A percentile compares a stretch with the other conserved stretches of the same genome.
phyloP scores from a whole-genome alignment of 2,797 vertebrate species.

The Xenops minutus region DNA sequence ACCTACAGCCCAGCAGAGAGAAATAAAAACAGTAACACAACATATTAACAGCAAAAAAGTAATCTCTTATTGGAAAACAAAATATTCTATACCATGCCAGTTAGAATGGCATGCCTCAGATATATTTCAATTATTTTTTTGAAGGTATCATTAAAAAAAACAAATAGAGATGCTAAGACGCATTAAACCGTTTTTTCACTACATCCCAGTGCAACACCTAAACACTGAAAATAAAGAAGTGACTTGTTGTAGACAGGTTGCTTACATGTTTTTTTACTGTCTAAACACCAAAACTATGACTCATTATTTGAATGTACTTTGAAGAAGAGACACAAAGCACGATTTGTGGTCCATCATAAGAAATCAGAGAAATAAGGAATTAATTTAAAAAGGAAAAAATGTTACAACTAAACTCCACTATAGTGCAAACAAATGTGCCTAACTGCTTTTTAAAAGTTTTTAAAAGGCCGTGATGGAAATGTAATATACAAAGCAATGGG shows the following conservation, averaged over 20 bases:
- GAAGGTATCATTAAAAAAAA: neutral
- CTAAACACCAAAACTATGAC: neutral
- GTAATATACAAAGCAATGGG: neutral
- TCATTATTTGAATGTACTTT: neutral
- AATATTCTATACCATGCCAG: neutral
- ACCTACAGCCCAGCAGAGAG: slow-evolving; percentile 69
- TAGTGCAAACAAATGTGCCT: neutral
- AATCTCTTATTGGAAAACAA: neutral
- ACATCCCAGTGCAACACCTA: neutral
- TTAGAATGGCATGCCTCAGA: neutral
- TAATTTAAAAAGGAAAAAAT: neutral
- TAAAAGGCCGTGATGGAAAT: neutral
- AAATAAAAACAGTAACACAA: neutral
- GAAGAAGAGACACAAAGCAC: neutral
- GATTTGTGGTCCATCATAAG: neutral
- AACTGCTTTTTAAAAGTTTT: neutral
- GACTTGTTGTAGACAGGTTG: neutral
- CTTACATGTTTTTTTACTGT: neutral
- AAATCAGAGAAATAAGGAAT: neutral
- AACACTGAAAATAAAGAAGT: neutral
- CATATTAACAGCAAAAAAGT: neutral
- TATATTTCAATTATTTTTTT: neutral
- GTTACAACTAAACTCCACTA: neutral
- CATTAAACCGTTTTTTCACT: neutral
- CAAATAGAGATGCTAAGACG: neutral